phyloP scores from a whole-genome alignment of 1,140 invertebrate genomes.

The Drosophila kikkawai region DNA sequence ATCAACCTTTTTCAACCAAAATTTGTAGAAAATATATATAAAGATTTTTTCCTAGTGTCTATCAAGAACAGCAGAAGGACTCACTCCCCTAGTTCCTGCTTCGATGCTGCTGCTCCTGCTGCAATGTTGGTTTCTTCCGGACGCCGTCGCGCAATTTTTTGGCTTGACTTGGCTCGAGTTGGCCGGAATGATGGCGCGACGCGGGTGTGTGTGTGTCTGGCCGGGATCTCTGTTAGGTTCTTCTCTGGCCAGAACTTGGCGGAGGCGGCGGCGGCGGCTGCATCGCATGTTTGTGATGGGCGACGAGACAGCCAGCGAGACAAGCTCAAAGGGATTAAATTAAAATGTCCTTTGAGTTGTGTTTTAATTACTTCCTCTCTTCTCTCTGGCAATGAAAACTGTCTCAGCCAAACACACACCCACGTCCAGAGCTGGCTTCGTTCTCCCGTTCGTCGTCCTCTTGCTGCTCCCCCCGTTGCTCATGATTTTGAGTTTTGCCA shows the following conservation, averaged over 20 bases:
- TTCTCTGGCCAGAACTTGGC: conserved; percentile 28
- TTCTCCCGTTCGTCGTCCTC: not conserved
- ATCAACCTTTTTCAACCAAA: no score
- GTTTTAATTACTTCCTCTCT: conserved; percentile 81
- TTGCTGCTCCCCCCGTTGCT: not conserved
- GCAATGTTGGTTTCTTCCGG: conserved; percentile 39
- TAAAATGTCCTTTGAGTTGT: conserved; percentile 83
- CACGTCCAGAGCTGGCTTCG: not conserved
- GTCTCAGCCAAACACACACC: conserved; percentile 27
- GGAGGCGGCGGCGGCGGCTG: conserved; percentile 20
- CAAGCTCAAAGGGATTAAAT: conserved; percentile 83
- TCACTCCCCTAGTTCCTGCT: conserved; percentile 1
- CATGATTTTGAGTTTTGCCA: conserved; percentile 46
- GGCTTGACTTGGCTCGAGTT: conserved; percentile 44
- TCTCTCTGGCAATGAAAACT: conserved; percentile 61
- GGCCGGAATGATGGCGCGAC: conserved; percentile 11
- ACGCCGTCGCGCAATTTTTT: conserved; percentile 53
- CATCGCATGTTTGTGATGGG: conserved; percentile 78
- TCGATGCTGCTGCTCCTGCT: conserved; percentile 54
- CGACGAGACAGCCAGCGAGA: conserved; percentile 79
- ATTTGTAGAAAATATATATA: not conserved
- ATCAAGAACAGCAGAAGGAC: conserved; percentile 15
- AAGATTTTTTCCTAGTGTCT: conserved; percentile 8
- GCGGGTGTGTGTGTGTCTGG: conserved; percentile 3
- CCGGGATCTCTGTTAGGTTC: conserved; percentile 15